Base-by-base conservation (phyloP, 1,140 invertebrate genomes). In the Condylostylus longicornis region DNA sequence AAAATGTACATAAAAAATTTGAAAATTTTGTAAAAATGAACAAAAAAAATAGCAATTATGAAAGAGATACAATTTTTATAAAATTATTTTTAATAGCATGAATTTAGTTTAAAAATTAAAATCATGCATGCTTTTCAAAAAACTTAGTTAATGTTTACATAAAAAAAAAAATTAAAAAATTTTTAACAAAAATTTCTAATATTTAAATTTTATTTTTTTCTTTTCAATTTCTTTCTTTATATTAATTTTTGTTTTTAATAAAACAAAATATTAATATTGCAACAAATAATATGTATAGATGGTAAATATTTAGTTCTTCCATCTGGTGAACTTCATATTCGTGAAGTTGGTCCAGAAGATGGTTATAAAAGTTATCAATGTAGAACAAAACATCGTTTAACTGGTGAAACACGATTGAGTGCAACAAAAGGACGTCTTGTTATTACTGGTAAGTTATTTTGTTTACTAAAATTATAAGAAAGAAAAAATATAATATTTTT, bases 301-400 rank as follows among this genome's bases (percentile, higher is more conserved):
- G 85, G 85, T 45, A 90, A 90, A 75, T 94, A 90, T 63, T 71
- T 93, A 54, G 86, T 91, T 20, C 64, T 91, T 40, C 88, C 87
- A 44, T 89, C 85, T 51, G 88, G 88, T 42, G 88, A 93, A 67
- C 69, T 93, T 33, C 88, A 93, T 59, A 93, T 93, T 52, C 74
- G 82, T 51, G 86, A 91, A 65, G 88, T 91, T 35, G 84, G 82
- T 60, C 83, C 83, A 42, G 86, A 89, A 61, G 88, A 93, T 64
- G 86, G 87, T 40, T 88, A 87, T 62, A 91, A 91, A 64, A 83
- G 79, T 41, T 93, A 88, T 56, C 85, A 90, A 58, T 97, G 91
- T 62, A 74, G 87, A 48, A 95, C 89, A 28, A 86, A 87, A 57
- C 90, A 95, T 63, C 74, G 87, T 47, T 71, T 95, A 22, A 91